Conservation (phyloP, 2,888 invertebrate species). For the Spicauda simplicius region DNA sequence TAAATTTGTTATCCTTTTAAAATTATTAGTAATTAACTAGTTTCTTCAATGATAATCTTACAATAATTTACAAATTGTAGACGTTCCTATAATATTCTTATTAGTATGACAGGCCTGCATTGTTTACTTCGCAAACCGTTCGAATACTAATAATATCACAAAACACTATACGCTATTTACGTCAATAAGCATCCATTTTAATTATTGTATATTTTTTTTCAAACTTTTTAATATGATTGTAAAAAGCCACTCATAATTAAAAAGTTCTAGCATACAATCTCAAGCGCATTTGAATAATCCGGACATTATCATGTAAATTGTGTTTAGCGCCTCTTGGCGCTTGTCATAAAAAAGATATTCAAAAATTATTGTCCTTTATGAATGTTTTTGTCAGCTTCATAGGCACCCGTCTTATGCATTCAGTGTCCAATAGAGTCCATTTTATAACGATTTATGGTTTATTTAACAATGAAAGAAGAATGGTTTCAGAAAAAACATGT, state of each 20-base stretch:
- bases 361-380: slow-evolving; percentile 66
- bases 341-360: slow-evolving; percentile 61
- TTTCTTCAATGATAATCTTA: too few relatives aligned
- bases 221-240: neutral
- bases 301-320: slow-evolving; percentile 72
- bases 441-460: slow-evolving; percentile 83
- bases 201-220: neutral
- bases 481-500: slow-evolving; percentile 52
- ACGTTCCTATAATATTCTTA: slow-evolving; percentile 12
- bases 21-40: too few relatives aligned
- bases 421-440: slow-evolving; percentile 71
- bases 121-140: neutral
- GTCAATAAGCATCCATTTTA: neutral
- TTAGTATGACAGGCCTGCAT: neutral
- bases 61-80: neutral
- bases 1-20: slow-evolving; percentile 35
- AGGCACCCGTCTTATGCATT: slow-evolving; percentile 62
- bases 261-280: neutral
- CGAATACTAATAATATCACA: neutral
- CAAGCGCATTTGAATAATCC: slow-evolving; percentile 28
- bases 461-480: slow-evolving; percentile 77
- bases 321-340: slow-evolving; percentile 76
- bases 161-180: neutral
- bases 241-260: neutral
- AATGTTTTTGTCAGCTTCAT: slow-evolving; percentile 55